Conservation (phyloP, 2,113 vertebrate species). For the Ceratotherium simum region DNA sequence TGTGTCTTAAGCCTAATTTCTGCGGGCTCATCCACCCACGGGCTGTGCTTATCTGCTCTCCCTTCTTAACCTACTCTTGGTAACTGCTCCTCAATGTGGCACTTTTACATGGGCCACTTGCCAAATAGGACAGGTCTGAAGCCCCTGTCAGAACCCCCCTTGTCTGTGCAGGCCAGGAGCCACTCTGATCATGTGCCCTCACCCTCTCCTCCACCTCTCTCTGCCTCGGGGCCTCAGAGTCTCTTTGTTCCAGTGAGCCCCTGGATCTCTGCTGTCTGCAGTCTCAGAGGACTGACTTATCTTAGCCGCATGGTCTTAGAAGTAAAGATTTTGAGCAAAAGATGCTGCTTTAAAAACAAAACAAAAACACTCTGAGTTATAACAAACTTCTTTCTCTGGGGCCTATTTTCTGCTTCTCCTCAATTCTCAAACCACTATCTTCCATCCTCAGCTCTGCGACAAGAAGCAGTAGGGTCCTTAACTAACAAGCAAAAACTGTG, state of each 20-base stretch:
- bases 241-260: not conserved
- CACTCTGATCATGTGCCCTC: not conserved
- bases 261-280: too few species aligned
- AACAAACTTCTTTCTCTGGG: not conserved
- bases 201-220: not conserved
- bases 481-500: not conserved
- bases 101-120: not conserved
- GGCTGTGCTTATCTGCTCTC: not conserved
- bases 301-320: not conserved
- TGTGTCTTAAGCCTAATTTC: not conserved
- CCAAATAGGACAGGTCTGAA: not conserved
- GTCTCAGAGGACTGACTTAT: not conserved
- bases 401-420: not conserved
- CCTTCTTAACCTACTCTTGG: not conserved
- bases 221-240: not conserved
- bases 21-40: not conserved
- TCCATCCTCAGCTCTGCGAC: not conserved
- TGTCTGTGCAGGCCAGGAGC: not conserved
- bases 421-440: not conserved
- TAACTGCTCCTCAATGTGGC: not conserved
- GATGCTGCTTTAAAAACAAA: not conserved
- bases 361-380: not conserved
- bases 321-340: constrained; percentile 29
- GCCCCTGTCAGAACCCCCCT: not conserved
- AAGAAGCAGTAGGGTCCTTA: not conserved